These are phyloP conservation scores for Portunus trituberculatus DNA, from an alignment of 1,140 invertebrate genomes.

Conservation along the genomic window DNA sequence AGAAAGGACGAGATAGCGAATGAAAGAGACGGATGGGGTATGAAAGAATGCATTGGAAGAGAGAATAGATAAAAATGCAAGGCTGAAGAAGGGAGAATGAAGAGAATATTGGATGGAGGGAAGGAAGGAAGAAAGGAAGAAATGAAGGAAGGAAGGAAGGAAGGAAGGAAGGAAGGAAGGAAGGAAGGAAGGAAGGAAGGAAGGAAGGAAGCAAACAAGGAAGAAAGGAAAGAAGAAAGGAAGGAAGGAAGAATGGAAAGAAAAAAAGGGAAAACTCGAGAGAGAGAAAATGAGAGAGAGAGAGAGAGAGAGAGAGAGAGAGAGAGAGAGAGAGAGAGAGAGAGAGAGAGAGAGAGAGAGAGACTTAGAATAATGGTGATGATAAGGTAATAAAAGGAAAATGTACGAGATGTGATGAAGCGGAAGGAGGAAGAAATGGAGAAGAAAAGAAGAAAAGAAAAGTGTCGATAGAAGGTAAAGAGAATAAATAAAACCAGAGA, in stretches of 20 bases:
- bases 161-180: background rate
- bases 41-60: no score
- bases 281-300: background rate
- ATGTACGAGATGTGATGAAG: background rate
- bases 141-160: background rate
- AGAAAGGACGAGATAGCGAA: no score
- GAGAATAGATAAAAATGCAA: no score
- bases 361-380: background rate
- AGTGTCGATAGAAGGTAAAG: no score
- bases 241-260: background rate
- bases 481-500: no score
- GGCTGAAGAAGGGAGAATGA: no score
- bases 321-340: constrained; percentile 37
- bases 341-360: constrained; percentile 36
- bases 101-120: background rate
- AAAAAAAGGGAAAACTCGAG: background rate
- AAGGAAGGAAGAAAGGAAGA: background rate
- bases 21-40: no score
- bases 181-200: background rate
- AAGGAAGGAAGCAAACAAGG: background rate
- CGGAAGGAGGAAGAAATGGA: background rate
- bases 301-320: constrained; percentile 41
- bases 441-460: no score
- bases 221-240: background rate
- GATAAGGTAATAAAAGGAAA: background rate